Percentiles rank a stretch among this genome's conserved stretches.
These are phyloP conservation scores for Calosoma granatense DNA, from an alignment of 1,140 invertebrate genomes.

Conservation along the genomic window DNA sequence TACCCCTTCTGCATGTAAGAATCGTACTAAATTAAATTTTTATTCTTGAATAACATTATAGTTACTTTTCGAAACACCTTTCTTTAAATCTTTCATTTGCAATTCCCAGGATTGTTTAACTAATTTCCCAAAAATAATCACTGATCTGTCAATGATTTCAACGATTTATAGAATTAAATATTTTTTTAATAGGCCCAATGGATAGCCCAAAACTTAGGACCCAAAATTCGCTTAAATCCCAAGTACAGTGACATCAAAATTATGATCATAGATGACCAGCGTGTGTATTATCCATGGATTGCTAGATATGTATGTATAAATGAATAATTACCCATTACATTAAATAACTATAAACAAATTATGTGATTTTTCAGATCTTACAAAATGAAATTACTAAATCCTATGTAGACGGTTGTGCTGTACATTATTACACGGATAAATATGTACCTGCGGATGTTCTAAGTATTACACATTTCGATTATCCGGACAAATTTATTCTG, in stretches of 20 bases:
- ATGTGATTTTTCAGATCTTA: background rate
- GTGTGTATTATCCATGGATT: constrained; percentile 33
- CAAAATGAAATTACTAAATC: constrained; percentile 36
- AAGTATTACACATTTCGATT: constrained; percentile 38
- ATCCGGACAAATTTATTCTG: constrained; percentile 56
- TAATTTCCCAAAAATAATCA: background rate
- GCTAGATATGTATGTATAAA: constrained; percentile 55
- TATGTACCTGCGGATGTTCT: constrained; percentile 39
- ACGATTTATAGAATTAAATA: too few relatives aligned
- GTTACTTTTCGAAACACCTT: background rate
- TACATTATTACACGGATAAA: constrained; percentile 60
- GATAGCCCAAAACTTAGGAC: constrained; percentile 53
- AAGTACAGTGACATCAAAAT: constrained; percentile 45
- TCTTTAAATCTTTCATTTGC: too few relatives aligned
- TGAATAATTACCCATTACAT: constrained; percentile 40
- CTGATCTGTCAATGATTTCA: constrained; percentile 36
- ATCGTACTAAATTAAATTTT: background rate
- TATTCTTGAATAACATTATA: background rate
- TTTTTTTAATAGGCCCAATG: constrained; percentile 40
- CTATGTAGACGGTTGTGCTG: constrained; percentile 56
- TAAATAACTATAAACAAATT: constrained; percentile 2
- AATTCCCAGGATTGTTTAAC: too few relatives aligned
- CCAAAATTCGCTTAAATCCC: constrained; percentile 43
- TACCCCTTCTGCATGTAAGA: constrained; percentile 23
- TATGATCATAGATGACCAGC: constrained; percentile 59